phyloP scores from a whole-genome alignment of 1,140 invertebrate species.

The Caerostris extrusa region DNA sequence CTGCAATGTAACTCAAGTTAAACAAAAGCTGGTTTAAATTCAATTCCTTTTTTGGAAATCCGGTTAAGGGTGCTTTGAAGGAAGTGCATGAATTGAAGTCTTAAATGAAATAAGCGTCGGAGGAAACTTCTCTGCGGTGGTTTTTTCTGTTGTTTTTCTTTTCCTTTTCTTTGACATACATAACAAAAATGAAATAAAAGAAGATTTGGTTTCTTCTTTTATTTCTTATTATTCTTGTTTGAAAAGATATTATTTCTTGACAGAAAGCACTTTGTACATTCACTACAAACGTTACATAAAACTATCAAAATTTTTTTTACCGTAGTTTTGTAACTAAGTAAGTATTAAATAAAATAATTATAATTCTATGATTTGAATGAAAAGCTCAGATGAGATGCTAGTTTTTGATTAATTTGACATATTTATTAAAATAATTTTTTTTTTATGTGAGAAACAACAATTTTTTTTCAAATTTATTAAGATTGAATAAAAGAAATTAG shows the following conservation, averaged over 20 bases:
- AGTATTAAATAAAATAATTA: not conserved
- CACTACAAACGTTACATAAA: not conserved
- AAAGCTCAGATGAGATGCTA: too few relatives aligned
- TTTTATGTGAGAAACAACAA: too few relatives aligned
- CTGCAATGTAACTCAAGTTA: slow-evolving; percentile 41
- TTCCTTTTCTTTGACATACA: not conserved
- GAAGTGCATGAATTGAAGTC: not conserved
- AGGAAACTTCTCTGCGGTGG: not conserved
- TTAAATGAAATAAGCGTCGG: slow-evolving; percentile 25
- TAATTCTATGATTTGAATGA: not conserved
- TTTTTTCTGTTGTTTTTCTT: not conserved
- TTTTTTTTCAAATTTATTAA: too few relatives aligned
- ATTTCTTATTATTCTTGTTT: not conserved
- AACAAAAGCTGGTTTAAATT: slow-evolving; percentile 50
- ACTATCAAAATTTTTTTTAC: not conserved
- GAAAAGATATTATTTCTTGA: slow-evolving; percentile 6
- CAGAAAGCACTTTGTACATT: not conserved
- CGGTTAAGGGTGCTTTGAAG: not conserved
- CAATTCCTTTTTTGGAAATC: slow-evolving; percentile 24
- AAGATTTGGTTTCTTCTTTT: not conserved
- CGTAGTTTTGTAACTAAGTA: not conserved
- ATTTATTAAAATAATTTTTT: too few relatives aligned
- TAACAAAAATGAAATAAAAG: not conserved
- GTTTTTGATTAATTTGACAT: too few relatives aligned
- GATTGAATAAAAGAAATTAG: too few relatives aligned